A percentile compares a stretch with the other conserved stretches of the same genome.
Conservation (phyloP, 2,113 vertebrate species). For the Spea multiplicata region DNA sequence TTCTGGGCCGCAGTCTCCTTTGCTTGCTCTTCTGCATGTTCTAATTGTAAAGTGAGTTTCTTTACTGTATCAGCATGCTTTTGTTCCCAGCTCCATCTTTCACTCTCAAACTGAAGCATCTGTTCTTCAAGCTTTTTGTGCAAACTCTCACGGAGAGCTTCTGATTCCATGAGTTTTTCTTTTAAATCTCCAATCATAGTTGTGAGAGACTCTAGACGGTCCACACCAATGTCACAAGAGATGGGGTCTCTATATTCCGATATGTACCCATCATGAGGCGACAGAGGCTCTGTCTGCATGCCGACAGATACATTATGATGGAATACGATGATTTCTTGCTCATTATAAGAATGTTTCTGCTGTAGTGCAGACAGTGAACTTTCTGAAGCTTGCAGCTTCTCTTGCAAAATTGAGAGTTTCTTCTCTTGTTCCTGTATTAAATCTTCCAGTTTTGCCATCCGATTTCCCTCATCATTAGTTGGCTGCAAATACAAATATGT, state of each 20-base stretch:
- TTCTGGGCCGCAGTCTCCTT: constrained; percentile 57
- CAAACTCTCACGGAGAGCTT: constrained; percentile 51
- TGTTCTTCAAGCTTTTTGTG: constrained; percentile 64
- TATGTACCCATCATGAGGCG: constrained; percentile 14
- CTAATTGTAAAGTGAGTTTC: constrained; percentile 54
- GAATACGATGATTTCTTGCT: constrained; percentile 51
- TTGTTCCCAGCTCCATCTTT: constrained; percentile 58
- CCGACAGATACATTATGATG: constrained; percentile 24
- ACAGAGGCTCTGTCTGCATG: background rate
- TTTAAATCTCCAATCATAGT: constrained; percentile 54
- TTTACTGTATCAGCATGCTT: constrained; percentile 60
- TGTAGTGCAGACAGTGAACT: constrained; percentile 50
- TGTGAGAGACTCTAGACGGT: constrained; percentile 53
- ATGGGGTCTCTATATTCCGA: constrained; percentile 42
- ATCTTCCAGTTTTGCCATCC: constrained; percentile 54
- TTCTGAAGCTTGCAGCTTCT: constrained; percentile 45
- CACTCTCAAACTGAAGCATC: constrained; percentile 55
- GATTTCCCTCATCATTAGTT: constrained; percentile 56
- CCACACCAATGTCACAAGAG: constrained; percentile 46
- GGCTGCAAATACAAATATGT: constrained; percentile 53
- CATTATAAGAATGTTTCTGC: constrained; percentile 49
- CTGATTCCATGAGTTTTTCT: constrained; percentile 49
- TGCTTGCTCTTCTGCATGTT: constrained; percentile 59
- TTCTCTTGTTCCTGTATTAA: constrained; percentile 53
- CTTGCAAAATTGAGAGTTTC: constrained; percentile 47